Evolutionary conservation across 2,888 invertebrate genomes (phyloP).

Genomic region (Volucella inanis): DNA sequence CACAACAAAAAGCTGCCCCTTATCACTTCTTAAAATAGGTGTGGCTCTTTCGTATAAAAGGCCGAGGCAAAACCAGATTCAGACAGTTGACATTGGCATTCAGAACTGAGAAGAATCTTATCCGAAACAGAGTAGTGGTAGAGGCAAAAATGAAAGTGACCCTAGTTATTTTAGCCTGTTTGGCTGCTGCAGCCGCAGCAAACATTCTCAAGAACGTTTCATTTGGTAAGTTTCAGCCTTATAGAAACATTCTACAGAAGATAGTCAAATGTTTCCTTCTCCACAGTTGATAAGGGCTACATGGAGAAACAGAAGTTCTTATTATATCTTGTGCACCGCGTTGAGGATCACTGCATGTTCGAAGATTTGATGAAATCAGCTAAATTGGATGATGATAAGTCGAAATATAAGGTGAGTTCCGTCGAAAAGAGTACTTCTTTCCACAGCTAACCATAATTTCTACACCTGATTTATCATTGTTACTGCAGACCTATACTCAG

Average conservation of each 20-base stretch:
- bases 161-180: constrained; percentile 79
- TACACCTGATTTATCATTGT: not conserved
- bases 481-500: constrained; percentile 76
- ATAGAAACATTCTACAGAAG: not conserved
- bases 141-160: constrained; percentile 79
- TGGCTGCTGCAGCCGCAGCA: constrained; percentile 79
- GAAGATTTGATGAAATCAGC: constrained; percentile 79
- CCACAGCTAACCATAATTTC: not conserved
- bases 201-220: constrained; percentile 63
- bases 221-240: constrained; percentile 25
- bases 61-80: not conserved
- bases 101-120: too few species aligned
- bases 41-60: constrained; percentile 49
- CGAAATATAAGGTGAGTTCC: constrained; percentile 77
- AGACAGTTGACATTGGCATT: constrained; percentile 55
- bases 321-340: constrained; percentile 78
- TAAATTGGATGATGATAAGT: constrained; percentile 75
- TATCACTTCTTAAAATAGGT: too few species aligned
- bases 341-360: constrained; percentile 78
- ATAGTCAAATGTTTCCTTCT: not conserved
- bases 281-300: constrained; percentile 77
- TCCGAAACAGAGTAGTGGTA: too few species aligned
- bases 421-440: too few species aligned
- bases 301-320: constrained; percentile 79
- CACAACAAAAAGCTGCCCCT: constrained; percentile 37